Percentiles rank a stretch among this genome's conserved stretches.
These are phyloP conservation scores for Listronotus bonariensis DNA, from an alignment of 1,140 invertebrate species.

Conservation along the genomic window DNA sequence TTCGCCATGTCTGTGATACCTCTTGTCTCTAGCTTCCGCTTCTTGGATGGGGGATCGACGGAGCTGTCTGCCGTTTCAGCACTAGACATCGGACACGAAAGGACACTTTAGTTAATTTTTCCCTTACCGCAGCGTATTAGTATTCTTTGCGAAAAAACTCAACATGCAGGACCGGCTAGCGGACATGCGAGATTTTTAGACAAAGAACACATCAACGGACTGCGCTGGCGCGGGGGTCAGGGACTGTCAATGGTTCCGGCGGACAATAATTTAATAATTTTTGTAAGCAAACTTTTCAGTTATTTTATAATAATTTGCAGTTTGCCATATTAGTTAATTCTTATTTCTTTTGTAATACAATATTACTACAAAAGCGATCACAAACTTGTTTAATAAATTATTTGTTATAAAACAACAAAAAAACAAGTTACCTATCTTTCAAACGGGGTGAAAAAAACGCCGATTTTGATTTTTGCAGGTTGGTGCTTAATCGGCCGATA, in stretches of 20 bases:
- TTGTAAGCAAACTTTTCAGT: no score
- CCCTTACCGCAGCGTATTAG: slow-evolving; percentile 2
- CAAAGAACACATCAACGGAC: slow-evolving; percentile 2
- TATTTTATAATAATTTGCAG: no score
- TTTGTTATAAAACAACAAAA: no score
- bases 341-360: no score
- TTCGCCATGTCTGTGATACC: slow-evolving; percentile 74
- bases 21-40: slow-evolving; percentile 73
- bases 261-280: not conserved
- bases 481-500: no score
- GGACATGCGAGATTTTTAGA: slow-evolving; percentile 13
- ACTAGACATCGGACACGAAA: slow-evolving; percentile 83
- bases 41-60: slow-evolving; percentile 85
- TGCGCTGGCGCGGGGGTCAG: not conserved
- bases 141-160: slow-evolving; percentile 7
- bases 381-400: no score
- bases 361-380: no score
- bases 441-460: no score
- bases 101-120: slow-evolving; percentile 48
- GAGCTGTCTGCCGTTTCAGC: slow-evolving; percentile 81
- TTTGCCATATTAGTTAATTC: no score
- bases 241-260: not conserved
- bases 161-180: slow-evolving; percentile 8
- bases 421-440: no score
- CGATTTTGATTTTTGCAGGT: no score